These are phyloP conservation scores for Datnioides undecimradiatus DNA, from an alignment of 2,113 vertebrate species.

Conservation along the genomic window DNA sequence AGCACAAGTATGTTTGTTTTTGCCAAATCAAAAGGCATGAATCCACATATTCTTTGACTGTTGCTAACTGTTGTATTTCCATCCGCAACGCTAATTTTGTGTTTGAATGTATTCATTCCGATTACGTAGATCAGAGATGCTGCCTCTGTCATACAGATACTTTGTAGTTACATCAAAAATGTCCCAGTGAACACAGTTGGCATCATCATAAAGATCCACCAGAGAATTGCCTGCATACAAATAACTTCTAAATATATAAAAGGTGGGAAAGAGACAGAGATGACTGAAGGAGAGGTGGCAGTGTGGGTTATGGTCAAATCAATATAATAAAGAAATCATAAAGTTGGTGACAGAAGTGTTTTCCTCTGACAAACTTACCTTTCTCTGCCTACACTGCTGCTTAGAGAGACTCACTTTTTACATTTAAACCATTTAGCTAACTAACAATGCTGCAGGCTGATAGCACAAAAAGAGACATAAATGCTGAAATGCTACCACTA, in stretches of 20 bases:
- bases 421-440: not conserved
- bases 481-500: no score
- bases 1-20: conserved; percentile 62
- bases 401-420: not conserved
- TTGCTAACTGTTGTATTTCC: not conserved
- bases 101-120: not conserved
- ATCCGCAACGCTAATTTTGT: not conserved
- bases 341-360: not conserved
- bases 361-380: not conserved
- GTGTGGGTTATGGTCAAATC: not conserved
- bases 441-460: not conserved
- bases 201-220: not conserved
- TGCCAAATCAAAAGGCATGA: no score
- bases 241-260: conserved; percentile 9
- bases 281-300: not conserved
- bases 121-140: not conserved
- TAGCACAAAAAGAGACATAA: not conserved
- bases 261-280: not conserved
- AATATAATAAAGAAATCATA: not conserved
- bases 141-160: not conserved
- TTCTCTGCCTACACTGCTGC: no score
- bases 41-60: not conserved
- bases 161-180: conserved; percentile 10
- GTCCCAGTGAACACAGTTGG: not conserved
- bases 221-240: not conserved